Evolutionary conservation across 2,113 vertebrate genomes (phyloP), one percentile per base, ranked within the genome.

Genomic region (Corythoichthys haematopterus): DNA sequence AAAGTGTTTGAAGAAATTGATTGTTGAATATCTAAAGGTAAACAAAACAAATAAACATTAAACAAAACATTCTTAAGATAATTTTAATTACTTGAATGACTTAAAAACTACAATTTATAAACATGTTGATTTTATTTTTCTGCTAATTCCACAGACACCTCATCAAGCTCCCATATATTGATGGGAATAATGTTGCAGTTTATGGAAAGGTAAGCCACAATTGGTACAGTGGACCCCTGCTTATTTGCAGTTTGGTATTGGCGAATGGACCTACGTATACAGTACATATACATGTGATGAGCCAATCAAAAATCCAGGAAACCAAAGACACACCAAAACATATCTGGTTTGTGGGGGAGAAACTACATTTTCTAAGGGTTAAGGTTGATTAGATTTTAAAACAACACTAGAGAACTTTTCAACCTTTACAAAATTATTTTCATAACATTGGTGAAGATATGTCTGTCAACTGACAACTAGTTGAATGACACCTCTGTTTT

Each of bases 201-300:
- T 91, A 88, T 72, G 91, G 91, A 45, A 88, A 91, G 84, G 91
- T 92, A 82, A 68, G 6, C 36, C 3, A 15, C 3, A 65, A 65
- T n/a, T 11, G 1, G 10, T 55, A 55, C 10, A 55, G 52, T 55
- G 52, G 28, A 11, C 52, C 52, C 0, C 52, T 7, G 20, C 9
- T 11, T 53, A 52, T 28, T 6, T 43, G 40, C 9, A 43, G 40
- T 43, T 43, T 43, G 40, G 6, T 3, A 43, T 4, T 43, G 40
- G 20, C 1, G 20, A 28, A 28, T 28, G 20, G 20, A 28, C 20
- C 20, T 28, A 28, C 20, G 20, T 28, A 28, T 28, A 28, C 20
- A 28, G 20, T 28, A 28, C 20, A 28, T 28, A 28, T 28, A 28
- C 20, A 28, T 28, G 20, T 28, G 20, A 28, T 28, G 20, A 28